A percentile compares a stretch with the other conserved stretches of the same genome.
phyloP scores from a whole-genome alignment of 2,888 invertebrate species.

The Stenurella melanura region DNA sequence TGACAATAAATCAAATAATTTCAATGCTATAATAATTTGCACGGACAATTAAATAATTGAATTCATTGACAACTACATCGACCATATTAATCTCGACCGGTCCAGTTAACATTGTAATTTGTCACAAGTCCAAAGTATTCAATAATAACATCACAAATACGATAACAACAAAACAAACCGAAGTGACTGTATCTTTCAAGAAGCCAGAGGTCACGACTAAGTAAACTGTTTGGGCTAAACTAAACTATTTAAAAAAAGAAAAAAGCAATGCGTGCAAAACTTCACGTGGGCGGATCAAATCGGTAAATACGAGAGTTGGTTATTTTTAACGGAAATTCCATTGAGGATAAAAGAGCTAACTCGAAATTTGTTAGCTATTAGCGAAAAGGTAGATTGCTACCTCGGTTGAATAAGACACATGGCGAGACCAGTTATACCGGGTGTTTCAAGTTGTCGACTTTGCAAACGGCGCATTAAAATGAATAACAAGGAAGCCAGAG shows the following conservation, averaged over 20 bases:
- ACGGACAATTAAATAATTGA: conserved; percentile 13
- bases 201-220: background rate
- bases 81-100: background rate
- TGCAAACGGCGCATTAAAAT: too few relatives aligned
- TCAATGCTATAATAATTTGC: conserved; percentile 14
- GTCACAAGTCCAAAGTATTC: conserved; percentile 24
- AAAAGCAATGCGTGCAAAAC: conserved; percentile 41
- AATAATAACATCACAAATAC: background rate
- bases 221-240: conserved; percentile 23
- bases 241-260: conserved; percentile 43
- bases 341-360: conserved; percentile 14
- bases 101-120: conserved; percentile 23
- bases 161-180: background rate
- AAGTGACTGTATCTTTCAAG: background rate
- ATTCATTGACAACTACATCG: conserved; percentile 24
- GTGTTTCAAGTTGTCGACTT: background rate
- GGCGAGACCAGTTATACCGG: background rate
- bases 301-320: conserved; percentile 32
- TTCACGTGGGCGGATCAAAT: conserved; percentile 29
- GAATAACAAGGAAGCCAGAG: too few relatives aligned
- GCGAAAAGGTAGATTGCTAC: conserved; percentile 12
- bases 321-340: conserved; percentile 45
- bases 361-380: conserved; percentile 28
- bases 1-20: background rate
- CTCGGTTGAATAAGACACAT: background rate